Base-by-base conservation (phyloP, 2,113 vertebrate genomes). In the Mystacornis crossleyi region DNA sequence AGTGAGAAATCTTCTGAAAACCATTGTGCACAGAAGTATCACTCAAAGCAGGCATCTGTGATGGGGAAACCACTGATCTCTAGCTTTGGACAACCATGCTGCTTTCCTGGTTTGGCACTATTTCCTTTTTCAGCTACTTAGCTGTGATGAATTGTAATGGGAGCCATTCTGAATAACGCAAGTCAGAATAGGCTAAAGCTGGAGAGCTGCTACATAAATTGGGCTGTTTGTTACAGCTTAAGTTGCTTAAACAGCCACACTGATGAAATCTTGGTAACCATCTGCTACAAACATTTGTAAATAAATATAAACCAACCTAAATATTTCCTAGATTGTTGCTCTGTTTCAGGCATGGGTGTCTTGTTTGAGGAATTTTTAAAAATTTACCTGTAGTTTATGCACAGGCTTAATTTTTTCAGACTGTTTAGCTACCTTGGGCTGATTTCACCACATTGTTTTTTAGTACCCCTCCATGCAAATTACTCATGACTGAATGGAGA, bases 261-360 rank as follows among this genome's bases (percentile, higher is more conserved):
- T 95, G 82, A 78, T 91, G 53, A 95, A 96, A 95, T 90, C 88
- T 61, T 95, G 88, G 60, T 66, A 93, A 88, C 90, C 82, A 95
- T 95, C 92, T 97, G 86, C 94, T 94, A 80, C 61, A 60, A 69
- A 67, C 86, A 60, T 72, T 94, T 61, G 48, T 89, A 97, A 97
- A 96, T 92, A 97, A 96, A 97, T 92, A 83, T 26, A 96, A 95
- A 82, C 55, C 24, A 89, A 75, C 64, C 69, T 79, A 92, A 96
- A 79, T 75, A 90, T 80, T 86, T 77, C 33, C 60, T 21, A 4
- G 43, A 54, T 88, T 57, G 77, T 71, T 95, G 88, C 86, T 96
- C 77, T 67, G 62, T 94, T 89, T 79, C 90, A 97, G 93, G 69
- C 78, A 83, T 57, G 51, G n/a, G 29, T 48, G 17, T 95, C 24